phyloP scores from a whole-genome alignment of 2,888 invertebrate genomes.

The Malacosoma neustria region DNA sequence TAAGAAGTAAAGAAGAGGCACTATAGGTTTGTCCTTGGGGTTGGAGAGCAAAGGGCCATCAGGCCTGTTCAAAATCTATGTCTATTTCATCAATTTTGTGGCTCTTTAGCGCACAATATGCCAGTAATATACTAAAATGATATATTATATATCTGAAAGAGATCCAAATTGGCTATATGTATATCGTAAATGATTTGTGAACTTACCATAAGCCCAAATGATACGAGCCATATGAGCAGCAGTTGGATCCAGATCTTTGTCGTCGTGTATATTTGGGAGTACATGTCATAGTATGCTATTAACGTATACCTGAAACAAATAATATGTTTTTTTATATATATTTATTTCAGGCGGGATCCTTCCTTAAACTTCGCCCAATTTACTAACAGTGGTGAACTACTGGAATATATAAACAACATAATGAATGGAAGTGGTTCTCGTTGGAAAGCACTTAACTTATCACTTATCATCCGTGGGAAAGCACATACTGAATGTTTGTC shows the following conservation, averaged over 20 bases:
- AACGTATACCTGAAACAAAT: slow-evolving; percentile 82
- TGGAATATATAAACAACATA: slow-evolving; percentile 5
- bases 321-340: slow-evolving; percentile 10
- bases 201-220: slow-evolving; percentile 81
- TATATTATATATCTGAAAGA: too few relatives aligned
- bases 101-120: too few relatives aligned
- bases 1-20: too few relatives aligned
- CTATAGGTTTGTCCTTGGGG: too few relatives aligned
- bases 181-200: too few relatives aligned
- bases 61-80: too few relatives aligned
- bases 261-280: slow-evolving; percentile 84
- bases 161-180: too few relatives aligned
- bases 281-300: slow-evolving; percentile 87
- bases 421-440: slow-evolving; percentile 24
- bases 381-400: neutral
- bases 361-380: neutral
- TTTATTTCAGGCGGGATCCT: neutral
- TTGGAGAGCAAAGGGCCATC: too few relatives aligned
- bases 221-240: slow-evolving; percentile 85
- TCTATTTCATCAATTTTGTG: too few relatives aligned
- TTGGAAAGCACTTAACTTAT: slow-evolving; percentile 26
- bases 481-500: slow-evolving; percentile 22
- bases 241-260: slow-evolving; percentile 86
- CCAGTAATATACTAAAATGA: too few relatives aligned
- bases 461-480: slow-evolving; percentile 44